These are phyloP conservation scores for Platichthys flesus DNA, from an alignment of 2,113 vertebrate genomes.

Conservation along the genomic window DNA sequence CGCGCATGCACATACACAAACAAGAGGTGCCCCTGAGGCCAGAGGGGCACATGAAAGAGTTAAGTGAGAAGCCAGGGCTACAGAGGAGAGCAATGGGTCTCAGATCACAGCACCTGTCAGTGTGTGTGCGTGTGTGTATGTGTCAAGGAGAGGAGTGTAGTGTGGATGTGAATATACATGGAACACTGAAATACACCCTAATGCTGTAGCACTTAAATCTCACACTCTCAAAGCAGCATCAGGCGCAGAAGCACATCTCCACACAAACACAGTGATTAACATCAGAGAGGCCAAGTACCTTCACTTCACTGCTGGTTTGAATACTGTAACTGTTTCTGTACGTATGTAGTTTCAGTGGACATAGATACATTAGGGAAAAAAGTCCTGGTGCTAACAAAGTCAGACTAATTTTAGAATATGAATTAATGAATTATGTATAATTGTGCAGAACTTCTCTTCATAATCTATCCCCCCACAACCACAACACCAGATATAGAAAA, in stretches of 20 bases:
- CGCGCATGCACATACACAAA: conserved; percentile 8
- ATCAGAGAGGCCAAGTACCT: conserved; percentile 2
- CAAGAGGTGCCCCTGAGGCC: conserved; percentile 49
- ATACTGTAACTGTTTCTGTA: background rate
- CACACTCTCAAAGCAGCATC: background rate
- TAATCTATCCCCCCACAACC: too few relatives aligned
- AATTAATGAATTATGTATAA: too few relatives aligned
- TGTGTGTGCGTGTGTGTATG: conserved; percentile 15
- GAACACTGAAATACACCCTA: background rate
- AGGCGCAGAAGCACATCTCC: background rate
- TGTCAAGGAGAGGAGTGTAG: background rate
- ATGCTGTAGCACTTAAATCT: background rate
- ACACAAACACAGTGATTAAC: conserved; percentile 10
- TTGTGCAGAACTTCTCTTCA: too few relatives aligned
- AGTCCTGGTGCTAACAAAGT: background rate
- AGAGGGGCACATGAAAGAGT: conserved; percentile 53
- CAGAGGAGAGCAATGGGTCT: conserved; percentile 14
- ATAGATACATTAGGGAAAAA: background rate
- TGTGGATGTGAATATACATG: background rate
- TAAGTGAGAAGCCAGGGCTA: conserved; percentile 13
- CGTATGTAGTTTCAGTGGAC: background rate
- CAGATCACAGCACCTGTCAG: conserved; percentile 52
- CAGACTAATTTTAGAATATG: too few relatives aligned
- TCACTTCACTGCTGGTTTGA: background rate
- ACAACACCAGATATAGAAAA: background rate